Evolutionary conservation across 2,888 invertebrate species (phyloP).

Genomic region (Eilema caniola): DNA sequence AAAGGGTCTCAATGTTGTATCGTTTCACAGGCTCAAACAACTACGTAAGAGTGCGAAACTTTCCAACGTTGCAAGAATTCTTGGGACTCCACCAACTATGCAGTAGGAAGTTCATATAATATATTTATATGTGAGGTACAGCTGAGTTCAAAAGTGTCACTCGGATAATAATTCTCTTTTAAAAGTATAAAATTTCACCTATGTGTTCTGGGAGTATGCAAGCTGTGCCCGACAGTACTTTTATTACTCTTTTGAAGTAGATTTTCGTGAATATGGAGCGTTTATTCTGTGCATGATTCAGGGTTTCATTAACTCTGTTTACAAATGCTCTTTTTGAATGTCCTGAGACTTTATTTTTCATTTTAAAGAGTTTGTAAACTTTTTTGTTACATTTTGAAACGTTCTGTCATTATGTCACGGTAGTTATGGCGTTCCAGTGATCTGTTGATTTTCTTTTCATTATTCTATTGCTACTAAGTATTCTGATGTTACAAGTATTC

Average conservation of each 20-base stretch:
- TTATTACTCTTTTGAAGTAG: constrained; percentile 42
- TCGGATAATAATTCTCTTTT: constrained; percentile 47
- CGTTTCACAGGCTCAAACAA: not conserved
- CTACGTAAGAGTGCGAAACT: not conserved
- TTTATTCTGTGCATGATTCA: constrained; percentile 36
- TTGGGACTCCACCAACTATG: not conserved
- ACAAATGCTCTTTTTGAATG: constrained; percentile 20
- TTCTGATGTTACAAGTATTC: too few relatives aligned
- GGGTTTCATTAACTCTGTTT: constrained; percentile 27
- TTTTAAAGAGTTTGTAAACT: not conserved
- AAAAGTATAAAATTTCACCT: constrained; percentile 42
- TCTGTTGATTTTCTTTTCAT: not conserved
- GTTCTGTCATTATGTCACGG: not conserved
- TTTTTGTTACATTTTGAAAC: not conserved
- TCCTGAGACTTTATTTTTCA: not conserved
- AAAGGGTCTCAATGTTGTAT: not conserved
- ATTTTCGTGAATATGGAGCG: constrained; percentile 30
- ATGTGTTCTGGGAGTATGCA: constrained; percentile 36
- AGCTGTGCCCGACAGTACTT: constrained; percentile 43
- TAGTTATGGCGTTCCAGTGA: not conserved
- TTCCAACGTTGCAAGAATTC: constrained; percentile 1
- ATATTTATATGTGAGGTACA: constrained; percentile 1
- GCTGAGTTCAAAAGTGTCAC: constrained; percentile 27
- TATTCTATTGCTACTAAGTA: not conserved
- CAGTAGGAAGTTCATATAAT: not conserved